Base-by-base conservation (phyloP, 37 sponge, comb jelly and placozoan genomes). In the Amphimedon queenslandica region DNA sequence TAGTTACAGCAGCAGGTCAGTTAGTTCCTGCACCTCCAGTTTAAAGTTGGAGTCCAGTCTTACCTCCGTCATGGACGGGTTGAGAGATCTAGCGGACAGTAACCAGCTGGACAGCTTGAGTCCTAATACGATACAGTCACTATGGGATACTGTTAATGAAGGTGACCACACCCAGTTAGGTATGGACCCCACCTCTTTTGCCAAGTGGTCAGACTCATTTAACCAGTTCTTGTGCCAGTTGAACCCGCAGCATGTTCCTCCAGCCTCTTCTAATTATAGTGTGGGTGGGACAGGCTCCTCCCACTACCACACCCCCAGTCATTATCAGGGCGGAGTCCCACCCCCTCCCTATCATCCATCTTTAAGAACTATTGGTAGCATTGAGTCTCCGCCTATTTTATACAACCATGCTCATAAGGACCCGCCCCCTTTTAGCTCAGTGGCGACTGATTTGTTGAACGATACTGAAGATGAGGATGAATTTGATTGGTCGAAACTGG, bases 401-500 rank as follows among this genome's bases (percentile, higher is more conserved):
- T 25, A 16, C 6, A 13, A 64, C 16, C 51, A 47, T 18, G 51
- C 51, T 47, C 13, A 47, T 8, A 8, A 47, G 21, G 8, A 6
- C 24, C 30, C 58, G 25, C 69, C 38, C 30, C 53, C 13, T 47
- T 72, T 82, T 5, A 58, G 63, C 18, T 87, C 80, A 28, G 81
- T 74, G 40, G 81, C 82, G 11, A 71, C 73, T 4, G 79, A 82
- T 72, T 66, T 82, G 0, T 73, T 88, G 51, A 80, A 83, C 23
- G 82, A 87, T 64, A 35, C 8, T 63, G 88, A 68, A 51, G 84
- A 80, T 13, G 80, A 81, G 16, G 89, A 88, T 67, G 82, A 80
- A 55, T 88, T 88, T 78, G 89, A 88, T 78, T 88, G 89, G 89
- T 88, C 89, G 51, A 86, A 79, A 37, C 56, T 86, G 27, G 73